These are phyloP conservation scores for Coilia nasus DNA, from an alignment of 2,797 vertebrate genomes.

Conservation along the genomic window DNA sequence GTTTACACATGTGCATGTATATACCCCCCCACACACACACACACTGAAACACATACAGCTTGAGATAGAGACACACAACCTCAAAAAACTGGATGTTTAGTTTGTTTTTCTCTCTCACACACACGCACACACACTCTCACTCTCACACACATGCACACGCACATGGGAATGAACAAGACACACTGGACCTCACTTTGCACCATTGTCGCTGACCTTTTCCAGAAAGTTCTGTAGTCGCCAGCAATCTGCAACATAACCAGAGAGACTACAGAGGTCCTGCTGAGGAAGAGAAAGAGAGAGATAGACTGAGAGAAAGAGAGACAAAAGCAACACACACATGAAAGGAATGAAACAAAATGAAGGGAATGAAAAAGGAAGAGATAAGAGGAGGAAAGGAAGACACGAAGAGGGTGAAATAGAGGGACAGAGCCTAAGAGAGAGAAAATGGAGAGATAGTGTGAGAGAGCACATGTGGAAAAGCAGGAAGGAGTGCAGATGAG, in stretches of 20 bases:
- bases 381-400: background rate
- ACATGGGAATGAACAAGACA: background rate
- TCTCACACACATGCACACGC: background rate
- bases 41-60: background rate
- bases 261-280: background rate
- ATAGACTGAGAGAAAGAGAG: slow-evolving; percentile 10
- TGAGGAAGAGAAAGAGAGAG: background rate
- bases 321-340: too few species aligned
- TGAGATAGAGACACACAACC: too few species aligned
- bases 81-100: too few species aligned
- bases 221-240: background rate
- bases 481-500: background rate
- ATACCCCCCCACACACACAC: background rate
- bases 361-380: background rate
- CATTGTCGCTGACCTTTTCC: background rate
- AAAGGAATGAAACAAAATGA: background rate
- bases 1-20: too few species aligned
- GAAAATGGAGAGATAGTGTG: background rate
- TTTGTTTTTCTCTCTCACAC: background rate
- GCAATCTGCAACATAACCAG: background rate
- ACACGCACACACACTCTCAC: background rate
- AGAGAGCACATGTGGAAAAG: background rate
- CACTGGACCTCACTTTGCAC: background rate
- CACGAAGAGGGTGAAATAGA: background rate
- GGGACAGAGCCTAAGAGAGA: slow-evolving; percentile 24